Conservation (phyloP, 2,888 invertebrate genomes). For the Hemithea aestivaria region DNA sequence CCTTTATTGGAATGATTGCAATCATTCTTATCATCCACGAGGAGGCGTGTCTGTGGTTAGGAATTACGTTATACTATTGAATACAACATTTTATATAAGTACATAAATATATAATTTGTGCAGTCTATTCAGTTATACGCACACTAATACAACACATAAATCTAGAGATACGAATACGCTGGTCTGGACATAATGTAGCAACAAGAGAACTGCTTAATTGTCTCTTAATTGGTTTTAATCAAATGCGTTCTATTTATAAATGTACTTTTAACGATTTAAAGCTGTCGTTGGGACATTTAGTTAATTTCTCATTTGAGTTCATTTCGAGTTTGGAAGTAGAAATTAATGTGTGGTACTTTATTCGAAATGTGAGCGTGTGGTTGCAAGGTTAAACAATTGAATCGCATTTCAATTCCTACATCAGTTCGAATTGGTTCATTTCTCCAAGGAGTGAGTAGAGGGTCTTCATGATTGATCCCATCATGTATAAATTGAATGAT, state of each 20-base stretch:
- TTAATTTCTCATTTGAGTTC: constrained; percentile 1
- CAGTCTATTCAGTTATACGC: too few relatives aligned
- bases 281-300: constrained; percentile 18
- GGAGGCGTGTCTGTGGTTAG: constrained; percentile 19
- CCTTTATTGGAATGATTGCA: constrained; percentile 26
- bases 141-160: constrained; percentile 41
- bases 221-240: constrained; percentile 75
- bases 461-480: constrained; percentile 73
- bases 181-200: constrained; percentile 40
- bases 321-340: too few relatives aligned
- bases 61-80: too few relatives aligned
- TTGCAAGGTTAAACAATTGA: too few relatives aligned
- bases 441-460: constrained; percentile 65
- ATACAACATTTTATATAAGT: too few relatives aligned
- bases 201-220: constrained; percentile 70
- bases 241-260: constrained; percentile 77
- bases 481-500: constrained; percentile 76
- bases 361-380: too few relatives aligned
- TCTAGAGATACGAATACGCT: constrained; percentile 50
- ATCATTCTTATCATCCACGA: constrained; percentile 17
- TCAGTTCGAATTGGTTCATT: constrained; percentile 64
- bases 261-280: constrained; percentile 66
- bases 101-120: too few relatives aligned
- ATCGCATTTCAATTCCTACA: too few relatives aligned
- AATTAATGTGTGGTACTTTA: too few relatives aligned